A percentile compares a stretch with the other conserved stretches of the same genome.
These are phyloP conservation scores for Cheilosia grossa DNA, from an alignment of 2,888 invertebrate species.

Conservation along the genomic window DNA sequence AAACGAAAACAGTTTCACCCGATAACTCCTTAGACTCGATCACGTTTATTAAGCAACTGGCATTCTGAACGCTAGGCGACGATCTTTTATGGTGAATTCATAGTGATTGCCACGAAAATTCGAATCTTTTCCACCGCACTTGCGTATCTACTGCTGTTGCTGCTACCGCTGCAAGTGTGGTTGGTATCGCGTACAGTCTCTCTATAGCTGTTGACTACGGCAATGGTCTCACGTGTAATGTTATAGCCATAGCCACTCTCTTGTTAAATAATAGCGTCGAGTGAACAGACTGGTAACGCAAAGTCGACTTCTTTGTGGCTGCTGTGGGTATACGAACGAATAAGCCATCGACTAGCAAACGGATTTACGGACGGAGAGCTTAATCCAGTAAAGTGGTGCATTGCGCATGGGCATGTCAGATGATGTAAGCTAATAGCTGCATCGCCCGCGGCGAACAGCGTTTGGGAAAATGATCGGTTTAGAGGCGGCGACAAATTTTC, in stretches of 20 bases:
- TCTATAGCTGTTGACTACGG: constrained; percentile 35
- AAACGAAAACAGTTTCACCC: constrained; percentile 23
- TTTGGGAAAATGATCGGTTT: constrained; percentile 1
- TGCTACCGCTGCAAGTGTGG: constrained; percentile 36
- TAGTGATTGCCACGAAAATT: constrained; percentile 79
- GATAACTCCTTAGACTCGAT: constrained; percentile 75
- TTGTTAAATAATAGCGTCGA: constrained; percentile 33
- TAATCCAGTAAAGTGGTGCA: constrained; percentile 25
- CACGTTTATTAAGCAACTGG: constrained; percentile 81
- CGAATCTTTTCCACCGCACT: constrained; percentile 66
- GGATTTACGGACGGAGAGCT: constrained; percentile 18
- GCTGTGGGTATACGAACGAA: constrained; percentile 3
- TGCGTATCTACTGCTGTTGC: constrained; percentile 40
- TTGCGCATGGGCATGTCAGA: constrained; percentile 27
- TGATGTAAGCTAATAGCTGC: constrained; percentile 52
- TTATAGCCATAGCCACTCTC: constrained; percentile 53
- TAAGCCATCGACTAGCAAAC: constrained; percentile 1
- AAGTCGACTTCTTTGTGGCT: constrained; percentile 52
- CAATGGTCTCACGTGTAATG: constrained; percentile 49
- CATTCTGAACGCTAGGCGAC: constrained; percentile 80
- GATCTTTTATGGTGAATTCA: constrained; percentile 82
- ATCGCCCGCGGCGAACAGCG: constrained; percentile 7
- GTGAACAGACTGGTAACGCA: constrained; percentile 27
- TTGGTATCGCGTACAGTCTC: constrained; percentile 19
- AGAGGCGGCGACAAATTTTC: constrained; percentile 45